Conservation (phyloP, 2,888 invertebrate species). For the Leptinotarsa tumamoca region DNA sequence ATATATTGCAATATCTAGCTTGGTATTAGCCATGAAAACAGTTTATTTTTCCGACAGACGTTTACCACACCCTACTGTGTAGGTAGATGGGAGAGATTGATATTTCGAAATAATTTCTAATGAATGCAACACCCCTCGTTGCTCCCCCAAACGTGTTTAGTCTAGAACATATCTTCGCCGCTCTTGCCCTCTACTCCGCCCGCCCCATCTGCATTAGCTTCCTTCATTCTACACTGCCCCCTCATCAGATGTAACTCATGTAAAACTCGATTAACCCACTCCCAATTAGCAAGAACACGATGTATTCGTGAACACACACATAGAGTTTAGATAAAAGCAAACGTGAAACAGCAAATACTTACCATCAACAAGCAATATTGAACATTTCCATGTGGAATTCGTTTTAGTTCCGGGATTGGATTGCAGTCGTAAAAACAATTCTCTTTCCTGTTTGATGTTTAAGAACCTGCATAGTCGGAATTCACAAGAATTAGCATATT, state of each 20-base stretch:
- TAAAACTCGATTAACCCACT: neutral
- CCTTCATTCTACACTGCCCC: too few relatives aligned
- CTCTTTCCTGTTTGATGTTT: neutral
- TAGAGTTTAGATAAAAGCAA: constrained; percentile 1
- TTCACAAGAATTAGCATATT: constrained; percentile 2
- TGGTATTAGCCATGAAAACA: too few relatives aligned
- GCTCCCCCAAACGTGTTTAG: too few relatives aligned
- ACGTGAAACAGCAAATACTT: neutral
- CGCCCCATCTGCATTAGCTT: neutral
- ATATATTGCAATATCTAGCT: too few relatives aligned
- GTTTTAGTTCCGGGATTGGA: neutral
- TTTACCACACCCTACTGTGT: too few relatives aligned
- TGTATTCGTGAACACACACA: neutral
- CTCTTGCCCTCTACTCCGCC: neutral
- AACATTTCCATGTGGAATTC: constrained; percentile 6
- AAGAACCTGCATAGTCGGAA: neutral
- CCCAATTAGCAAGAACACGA: neutral
- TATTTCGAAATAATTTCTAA: too few relatives aligned
- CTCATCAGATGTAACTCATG: neutral
- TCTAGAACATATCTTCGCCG: too few relatives aligned
- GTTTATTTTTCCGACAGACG: too few relatives aligned
- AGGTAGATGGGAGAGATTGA: too few relatives aligned
- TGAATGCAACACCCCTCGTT: too few relatives aligned
- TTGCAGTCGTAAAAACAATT: constrained; percentile 16
- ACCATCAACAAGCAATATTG: constrained; percentile 4